These are phyloP conservation scores for Phallusia fumigata DNA, from an alignment of 23 tunicate genomes.

Conservation along the genomic window DNA sequence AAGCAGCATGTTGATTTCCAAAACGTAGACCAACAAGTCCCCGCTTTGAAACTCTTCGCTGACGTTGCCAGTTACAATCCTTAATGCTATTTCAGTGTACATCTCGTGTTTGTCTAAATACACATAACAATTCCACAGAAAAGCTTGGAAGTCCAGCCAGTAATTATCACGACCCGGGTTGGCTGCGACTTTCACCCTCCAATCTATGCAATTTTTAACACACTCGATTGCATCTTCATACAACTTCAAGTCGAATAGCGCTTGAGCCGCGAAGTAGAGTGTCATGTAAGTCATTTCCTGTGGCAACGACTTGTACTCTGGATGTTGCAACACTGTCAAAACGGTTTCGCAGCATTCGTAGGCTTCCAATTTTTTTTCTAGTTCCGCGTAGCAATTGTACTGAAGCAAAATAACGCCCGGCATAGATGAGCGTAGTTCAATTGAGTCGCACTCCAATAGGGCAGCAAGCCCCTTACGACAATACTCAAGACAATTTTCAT, in stretches of 20 bases:
- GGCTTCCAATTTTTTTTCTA: not conserved
- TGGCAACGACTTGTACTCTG: not conserved
- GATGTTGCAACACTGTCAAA: not conserved
- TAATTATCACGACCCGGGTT: not conserved
- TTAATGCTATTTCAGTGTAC: not conserved
- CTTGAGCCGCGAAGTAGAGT: not conserved
- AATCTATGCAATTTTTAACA: not conserved
- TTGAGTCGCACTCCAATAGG: too few species aligned
- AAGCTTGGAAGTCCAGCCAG: not conserved
- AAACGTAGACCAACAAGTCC: not conserved
- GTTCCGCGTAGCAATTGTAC: not conserved
- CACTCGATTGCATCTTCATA: not conserved
- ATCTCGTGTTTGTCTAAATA: not conserved
- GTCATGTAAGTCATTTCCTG: not conserved
- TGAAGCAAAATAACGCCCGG: too few species aligned
- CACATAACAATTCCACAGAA: not conserved
- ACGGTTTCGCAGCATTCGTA: not conserved
- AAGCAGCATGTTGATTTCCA: not conserved
- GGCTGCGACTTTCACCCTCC: not conserved
- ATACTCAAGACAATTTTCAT: too few species aligned
- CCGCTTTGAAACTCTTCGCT: not conserved
- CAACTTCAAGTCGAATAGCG: not conserved
- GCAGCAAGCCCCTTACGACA: too few species aligned
- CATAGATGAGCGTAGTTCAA: not conserved
- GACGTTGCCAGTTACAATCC: not conserved